These are phyloP conservation scores for rabbit (Oryctolagus cuniculus) DNA, from an alignment of 2,113 vertebrate genomes.

Conservation along the genomic window mOryCun1.1 NC_091436.1:158405501-158406000, in stretches of 20 bases:
- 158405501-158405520: too few relatives aligned
- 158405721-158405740: not conserved
- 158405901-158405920: not conserved
- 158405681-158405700: too few relatives aligned
- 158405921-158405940: not conserved
- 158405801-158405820: not conserved
- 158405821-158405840: not conserved
- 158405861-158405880: not conserved
- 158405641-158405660: too few relatives aligned
- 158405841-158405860: not conserved
- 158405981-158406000: not conserved
- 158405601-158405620: too few relatives aligned
- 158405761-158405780: fast-evolving
- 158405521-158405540: too few relatives aligned
- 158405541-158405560: too few relatives aligned
- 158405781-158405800: not conserved
- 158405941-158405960: not conserved
- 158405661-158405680: too few relatives aligned
- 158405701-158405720: too few relatives aligned
- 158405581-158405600: too few relatives aligned
- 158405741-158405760: not conserved
- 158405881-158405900: too few relatives aligned
- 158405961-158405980: not conserved
- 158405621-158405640: too few relatives aligned
- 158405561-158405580: too few relatives aligned